These are phyloP conservation scores for Battus philenor DNA, from an alignment of 1,140 invertebrate genomes.

Conservation along the genomic window DNA sequence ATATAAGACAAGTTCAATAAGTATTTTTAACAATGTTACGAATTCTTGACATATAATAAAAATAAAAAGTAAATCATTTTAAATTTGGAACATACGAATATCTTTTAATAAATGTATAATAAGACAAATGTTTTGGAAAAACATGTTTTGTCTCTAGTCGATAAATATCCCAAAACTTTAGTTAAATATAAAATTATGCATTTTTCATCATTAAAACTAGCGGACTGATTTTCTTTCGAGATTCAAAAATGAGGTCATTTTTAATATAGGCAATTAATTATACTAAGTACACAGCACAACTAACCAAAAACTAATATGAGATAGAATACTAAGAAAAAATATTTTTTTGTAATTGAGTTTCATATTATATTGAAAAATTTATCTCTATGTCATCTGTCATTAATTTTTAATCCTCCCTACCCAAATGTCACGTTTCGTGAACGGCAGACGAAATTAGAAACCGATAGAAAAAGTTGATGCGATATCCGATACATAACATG, in stretches of 20 bases:
- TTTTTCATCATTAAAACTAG: constrained; percentile 57
- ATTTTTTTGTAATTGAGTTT: constrained; percentile 37
- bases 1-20: no score
- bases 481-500: not conserved
- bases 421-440: not conserved
- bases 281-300: constrained; percentile 73
- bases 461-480: not conserved
- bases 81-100: not conserved
- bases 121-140: not conserved
- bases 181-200: constrained; percentile 59
- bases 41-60: no score
- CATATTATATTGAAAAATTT: constrained; percentile 32
- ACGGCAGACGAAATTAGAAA: constrained; percentile 5
- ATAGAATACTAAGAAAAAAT: constrained; percentile 63
- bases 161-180: constrained; percentile 32
- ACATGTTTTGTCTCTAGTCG: constrained; percentile 27
- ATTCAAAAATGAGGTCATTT: constrained; percentile 61
- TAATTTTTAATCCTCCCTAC: not conserved
- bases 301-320: constrained; percentile 66
- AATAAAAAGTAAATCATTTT: no score
- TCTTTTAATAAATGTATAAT: constrained; percentile 10
- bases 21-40: no score
- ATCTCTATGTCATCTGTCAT: not conserved
- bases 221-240: constrained; percentile 65
- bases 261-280: constrained; percentile 59